Evolutionary conservation across 2,113 vertebrate genomes (phyloP), one percentile per base, ranked within the genome.

Genomic region (Nanorana parkeri): DNA sequence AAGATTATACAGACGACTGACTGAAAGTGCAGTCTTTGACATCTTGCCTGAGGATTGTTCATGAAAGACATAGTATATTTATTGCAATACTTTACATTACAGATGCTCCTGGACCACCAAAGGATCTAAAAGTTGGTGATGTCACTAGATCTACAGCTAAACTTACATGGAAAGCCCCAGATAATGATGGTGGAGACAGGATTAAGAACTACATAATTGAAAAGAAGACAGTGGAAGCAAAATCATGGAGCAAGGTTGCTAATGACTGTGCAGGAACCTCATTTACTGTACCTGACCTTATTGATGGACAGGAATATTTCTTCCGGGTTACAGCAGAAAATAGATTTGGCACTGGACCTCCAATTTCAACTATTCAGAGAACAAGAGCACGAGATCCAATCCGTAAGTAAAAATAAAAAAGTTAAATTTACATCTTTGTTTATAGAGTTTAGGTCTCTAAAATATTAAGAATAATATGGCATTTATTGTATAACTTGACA

Each of bases 171-270:
- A 99, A 97, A 87, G 93, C 96, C 85, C 98, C 98, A 77, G 95
- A 94, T 20, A 93, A 95, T 66, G 98, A 99, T 51, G 98, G 98
- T 81, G 98, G 98, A 85, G 96, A 98, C 54, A 94, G 95, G 86
- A 95, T 99, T 83, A 97, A 95, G 91, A 96, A 96, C 87, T 99
- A 99, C 86, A 96, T 95, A 74, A 93, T 99, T 21, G 98, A 99
- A 89, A 97, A 96, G 89, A 99, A 95, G 88, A 95, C 94, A 0
- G 94, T 96, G 71, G 90, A 92, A 78, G 96, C 97, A 76, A 99
- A 97, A 88, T 97, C 97, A 80, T 99, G 98, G 98, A 97, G 96
- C 17, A 99, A 96, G 91, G 97, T 98, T 47, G 98, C 96, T 88
- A 84, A 96, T 28, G 89, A 95, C 68, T 99, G 97, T 89, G 91